Conservation (phyloP, 1,140 invertebrate species). For the Drosophila kikkawai region DNA sequence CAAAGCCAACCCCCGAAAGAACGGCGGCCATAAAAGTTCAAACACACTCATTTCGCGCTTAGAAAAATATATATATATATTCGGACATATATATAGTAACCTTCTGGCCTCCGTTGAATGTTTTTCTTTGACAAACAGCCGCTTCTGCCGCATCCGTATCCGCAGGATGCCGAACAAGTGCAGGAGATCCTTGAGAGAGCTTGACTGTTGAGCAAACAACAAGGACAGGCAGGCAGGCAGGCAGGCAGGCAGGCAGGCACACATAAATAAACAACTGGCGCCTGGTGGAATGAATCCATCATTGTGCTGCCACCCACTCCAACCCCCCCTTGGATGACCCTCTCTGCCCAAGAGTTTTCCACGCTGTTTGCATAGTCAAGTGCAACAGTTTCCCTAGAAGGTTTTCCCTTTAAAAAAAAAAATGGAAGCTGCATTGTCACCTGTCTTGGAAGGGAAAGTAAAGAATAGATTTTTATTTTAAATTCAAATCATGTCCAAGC, state of each 20-base stretch:
- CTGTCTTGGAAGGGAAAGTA: conserved; percentile 15
- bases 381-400: conserved; percentile 51
- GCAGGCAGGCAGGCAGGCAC: conserved; percentile 3
- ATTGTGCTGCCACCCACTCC: conserved; percentile 1
- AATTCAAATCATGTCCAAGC: conserved; percentile 20
- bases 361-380: conserved; percentile 78
- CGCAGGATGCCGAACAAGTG: conserved; percentile 49
- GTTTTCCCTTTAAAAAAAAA: background rate
- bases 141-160: conserved; percentile 31
- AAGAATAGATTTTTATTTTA: background rate
- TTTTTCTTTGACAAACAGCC: conserved; percentile 67
- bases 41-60: conserved; percentile 84
- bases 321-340: background rate
- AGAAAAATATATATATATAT: conserved; percentile 47
- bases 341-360: background rate
- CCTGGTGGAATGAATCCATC: conserved; percentile 52
- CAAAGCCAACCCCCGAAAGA: conserved; percentile 32
- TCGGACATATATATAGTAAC: conserved; percentile 9
- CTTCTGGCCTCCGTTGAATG: conserved; percentile 40
- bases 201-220: conserved; percentile 72
- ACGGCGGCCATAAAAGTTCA: conserved; percentile 80
- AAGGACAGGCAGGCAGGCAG: conserved; percentile 19
- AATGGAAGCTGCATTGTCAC: conserved; percentile 14
- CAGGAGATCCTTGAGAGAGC: conserved; percentile 51
- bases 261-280: conserved; percentile 75